phyloP scores from a whole-genome alignment of 2,888 invertebrate species.

The Trichogramma evanescens region DNA sequence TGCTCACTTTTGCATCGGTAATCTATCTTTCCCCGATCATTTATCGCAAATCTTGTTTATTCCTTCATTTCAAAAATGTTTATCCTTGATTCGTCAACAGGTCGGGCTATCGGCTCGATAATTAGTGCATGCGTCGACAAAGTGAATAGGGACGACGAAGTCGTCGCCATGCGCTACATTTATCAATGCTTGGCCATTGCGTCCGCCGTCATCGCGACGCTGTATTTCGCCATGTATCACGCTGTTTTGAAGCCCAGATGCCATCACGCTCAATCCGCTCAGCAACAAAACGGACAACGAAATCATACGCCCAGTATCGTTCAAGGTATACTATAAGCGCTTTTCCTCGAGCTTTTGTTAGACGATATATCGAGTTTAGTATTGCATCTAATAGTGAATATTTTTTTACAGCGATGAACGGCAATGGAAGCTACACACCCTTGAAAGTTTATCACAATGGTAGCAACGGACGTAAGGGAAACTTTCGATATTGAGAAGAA shows the following conservation, averaged over 20 bases:
- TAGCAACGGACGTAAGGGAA: conserved; percentile 65
- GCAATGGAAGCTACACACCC: conserved; percentile 69
- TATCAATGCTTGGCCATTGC: conserved; percentile 62
- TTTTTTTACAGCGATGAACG: conserved; percentile 55
- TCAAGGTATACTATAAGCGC: conserved; percentile 51
- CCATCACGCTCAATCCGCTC: conserved; percentile 48
- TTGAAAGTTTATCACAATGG: conserved; percentile 76
- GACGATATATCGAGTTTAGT: background rate
- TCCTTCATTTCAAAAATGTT: background rate
- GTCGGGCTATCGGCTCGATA: conserved; percentile 67
- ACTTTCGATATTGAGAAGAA: conserved; percentile 64
- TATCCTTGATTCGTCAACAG: conserved; percentile 42
- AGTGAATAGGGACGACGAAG: conserved; percentile 45
- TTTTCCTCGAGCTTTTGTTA: background rate
- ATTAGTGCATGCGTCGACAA: conserved; percentile 50
- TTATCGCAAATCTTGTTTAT: background rate
- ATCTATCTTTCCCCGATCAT: conserved; percentile 17
- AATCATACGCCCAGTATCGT: conserved; percentile 59
- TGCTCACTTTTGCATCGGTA: conserved; percentile 71
- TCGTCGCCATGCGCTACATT: conserved; percentile 49
- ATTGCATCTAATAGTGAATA: background rate
- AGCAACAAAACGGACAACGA: conserved; percentile 50
- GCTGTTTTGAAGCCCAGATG: conserved; percentile 67
- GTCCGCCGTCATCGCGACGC: conserved; percentile 58
- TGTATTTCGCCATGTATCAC: conserved; percentile 70